A percentile compares a stretch with the other conserved stretches of the same genome.
Evolutionary conservation across 2,888 invertebrate species (phyloP).

Genomic region (Rhodophaea formosa): DNA sequence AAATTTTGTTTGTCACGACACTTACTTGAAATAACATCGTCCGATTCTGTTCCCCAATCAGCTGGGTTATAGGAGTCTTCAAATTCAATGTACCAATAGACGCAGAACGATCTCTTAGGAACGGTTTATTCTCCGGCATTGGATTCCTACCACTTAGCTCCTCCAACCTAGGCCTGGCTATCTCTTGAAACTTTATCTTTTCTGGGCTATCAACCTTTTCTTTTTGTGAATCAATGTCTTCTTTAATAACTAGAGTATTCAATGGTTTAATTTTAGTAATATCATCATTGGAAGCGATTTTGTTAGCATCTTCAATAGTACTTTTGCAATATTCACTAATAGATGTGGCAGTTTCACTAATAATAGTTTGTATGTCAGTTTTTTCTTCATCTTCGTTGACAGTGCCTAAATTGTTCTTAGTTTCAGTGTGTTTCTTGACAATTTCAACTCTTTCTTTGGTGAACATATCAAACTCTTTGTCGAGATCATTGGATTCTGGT

Average conservation of each 20-base stretch:
- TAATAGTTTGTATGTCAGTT: constrained; percentile 45
- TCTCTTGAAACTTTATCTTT: constrained; percentile 55
- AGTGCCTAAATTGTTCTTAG: constrained; percentile 63
- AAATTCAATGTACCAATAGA: constrained; percentile 81
- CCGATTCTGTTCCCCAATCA: constrained; percentile 88
- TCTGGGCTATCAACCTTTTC: constrained; percentile 22
- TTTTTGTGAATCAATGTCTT: constrained; percentile 20
- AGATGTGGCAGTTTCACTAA: constrained; percentile 55
- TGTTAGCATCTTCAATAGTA: constrained; percentile 27
- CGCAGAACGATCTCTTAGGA: constrained; percentile 80
- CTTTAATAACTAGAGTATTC: background rate
- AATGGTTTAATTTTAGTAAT: background rate
- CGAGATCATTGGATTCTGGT: constrained; percentile 46
- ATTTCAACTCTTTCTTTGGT: constrained; percentile 68
- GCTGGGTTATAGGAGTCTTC: constrained; percentile 70
- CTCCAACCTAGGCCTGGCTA: constrained; percentile 38
- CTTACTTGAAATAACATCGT: constrained; percentile 95
- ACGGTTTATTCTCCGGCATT: constrained; percentile 66
- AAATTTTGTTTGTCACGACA: too few relatives aligned
- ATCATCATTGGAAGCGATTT: constrained; percentile 8
- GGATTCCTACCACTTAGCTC: constrained; percentile 29
- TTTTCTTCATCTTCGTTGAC: constrained; percentile 69
- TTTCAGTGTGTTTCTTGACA: constrained; percentile 31
- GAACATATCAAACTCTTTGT: constrained; percentile 75
- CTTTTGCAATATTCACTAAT: constrained; percentile 48